These are phyloP conservation scores for Conus ventricosus DNA, from an alignment of 1,140 invertebrate species.

Conservation along the genomic window DNA sequence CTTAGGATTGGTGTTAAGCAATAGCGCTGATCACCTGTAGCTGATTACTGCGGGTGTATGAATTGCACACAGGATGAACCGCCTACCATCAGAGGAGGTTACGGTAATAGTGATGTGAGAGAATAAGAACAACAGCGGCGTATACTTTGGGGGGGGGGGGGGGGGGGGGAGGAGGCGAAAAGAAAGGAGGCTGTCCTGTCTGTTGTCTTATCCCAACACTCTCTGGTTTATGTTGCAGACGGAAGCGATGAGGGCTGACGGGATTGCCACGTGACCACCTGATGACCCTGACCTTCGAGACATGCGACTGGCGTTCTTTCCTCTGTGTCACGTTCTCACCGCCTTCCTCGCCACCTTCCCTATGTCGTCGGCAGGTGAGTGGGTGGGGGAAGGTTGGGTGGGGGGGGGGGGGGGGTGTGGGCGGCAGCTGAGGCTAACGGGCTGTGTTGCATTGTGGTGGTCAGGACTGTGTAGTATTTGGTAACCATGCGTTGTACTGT, in stretches of 20 bases:
- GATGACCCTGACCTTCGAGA: constrained; percentile 32
- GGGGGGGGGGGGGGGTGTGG: too few species aligned
- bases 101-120: background rate
- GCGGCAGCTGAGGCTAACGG: too few species aligned
- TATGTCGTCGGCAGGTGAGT: constrained; percentile 33
- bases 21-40: too few species aligned
- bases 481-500: too few species aligned
- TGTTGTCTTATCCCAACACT: too few species aligned
- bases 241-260: constrained; percentile 22
- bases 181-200: background rate
- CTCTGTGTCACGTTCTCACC: constrained; percentile 1
- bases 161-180: too few species aligned
- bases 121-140: background rate
- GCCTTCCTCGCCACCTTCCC: background rate
- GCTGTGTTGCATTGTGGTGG: too few species aligned
- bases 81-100: background rate
- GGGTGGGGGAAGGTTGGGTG: too few species aligned
- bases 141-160: background rate
- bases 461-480: too few species aligned
- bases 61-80: too few species aligned
- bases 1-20: too few species aligned
- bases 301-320: constrained; percentile 30
- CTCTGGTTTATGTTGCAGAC: background rate
- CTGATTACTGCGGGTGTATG: background rate
- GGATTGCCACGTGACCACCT: constrained; percentile 20